These are phyloP conservation scores for Ciconia boyciana DNA, from an alignment of 2,113 vertebrate species.

Conservation along the genomic window DNA sequence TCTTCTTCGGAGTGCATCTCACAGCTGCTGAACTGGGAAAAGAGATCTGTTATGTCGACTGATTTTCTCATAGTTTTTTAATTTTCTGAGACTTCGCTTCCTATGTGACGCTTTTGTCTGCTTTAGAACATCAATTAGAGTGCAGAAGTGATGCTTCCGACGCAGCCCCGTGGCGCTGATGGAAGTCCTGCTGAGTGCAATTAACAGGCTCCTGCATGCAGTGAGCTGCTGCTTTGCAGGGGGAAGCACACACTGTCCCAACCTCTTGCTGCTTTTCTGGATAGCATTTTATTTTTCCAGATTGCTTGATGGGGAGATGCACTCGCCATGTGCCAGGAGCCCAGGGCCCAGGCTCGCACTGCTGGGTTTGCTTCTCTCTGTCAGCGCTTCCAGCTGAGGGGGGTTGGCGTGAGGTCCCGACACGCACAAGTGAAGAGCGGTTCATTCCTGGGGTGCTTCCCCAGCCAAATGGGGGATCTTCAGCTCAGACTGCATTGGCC, in stretches of 20 bases:
- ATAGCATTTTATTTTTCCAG: not conserved
- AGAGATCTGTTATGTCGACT: not conserved
- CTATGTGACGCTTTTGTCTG: not conserved
- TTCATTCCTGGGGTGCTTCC: not conserved
- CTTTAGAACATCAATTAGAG: not conserved
- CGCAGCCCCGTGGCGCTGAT: not conserved
- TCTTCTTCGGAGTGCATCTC: not conserved
- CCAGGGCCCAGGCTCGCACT: not conserved
- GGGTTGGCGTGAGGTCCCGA: not conserved
- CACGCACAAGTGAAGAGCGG: rapidly evolving
- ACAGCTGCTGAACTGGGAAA: not conserved
- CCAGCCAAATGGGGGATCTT: not conserved
- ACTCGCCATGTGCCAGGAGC: not conserved
- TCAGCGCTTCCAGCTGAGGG: not conserved
- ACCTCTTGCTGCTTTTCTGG: not conserved
- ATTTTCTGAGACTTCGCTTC: not conserved
- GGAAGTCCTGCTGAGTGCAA: not conserved
- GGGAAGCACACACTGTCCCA: not conserved
- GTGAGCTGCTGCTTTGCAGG: not conserved
- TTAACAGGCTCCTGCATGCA: not conserved
- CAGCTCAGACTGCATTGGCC: not conserved
- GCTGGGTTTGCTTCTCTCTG: not conserved
- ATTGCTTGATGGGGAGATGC: not conserved
- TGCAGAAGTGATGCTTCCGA: not conserved
- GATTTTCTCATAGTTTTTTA: not conserved